Conservation (phyloP, 2,797 vertebrate genomes). For the Rhinophrynus dorsalis region DNA sequence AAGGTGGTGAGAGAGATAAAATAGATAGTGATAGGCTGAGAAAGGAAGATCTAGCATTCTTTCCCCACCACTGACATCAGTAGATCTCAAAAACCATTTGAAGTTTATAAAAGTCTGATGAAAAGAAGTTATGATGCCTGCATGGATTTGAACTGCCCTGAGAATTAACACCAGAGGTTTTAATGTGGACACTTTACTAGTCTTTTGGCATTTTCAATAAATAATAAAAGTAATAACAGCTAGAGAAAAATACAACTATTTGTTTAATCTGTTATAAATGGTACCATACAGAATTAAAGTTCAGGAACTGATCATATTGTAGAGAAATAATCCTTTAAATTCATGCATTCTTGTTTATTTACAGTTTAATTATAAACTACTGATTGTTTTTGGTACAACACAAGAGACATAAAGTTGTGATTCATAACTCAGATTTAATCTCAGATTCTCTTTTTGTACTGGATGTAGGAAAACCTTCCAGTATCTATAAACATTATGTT, state of each 20-base stretch:
- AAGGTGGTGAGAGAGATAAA: too few species aligned
- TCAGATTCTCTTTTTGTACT: background rate
- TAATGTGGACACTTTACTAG: too few species aligned
- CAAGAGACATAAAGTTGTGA: slow-evolving; percentile 22
- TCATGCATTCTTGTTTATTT: slow-evolving; percentile 19
- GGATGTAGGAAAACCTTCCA: background rate
- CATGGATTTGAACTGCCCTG: too few species aligned
- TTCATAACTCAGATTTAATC: slow-evolving; percentile 24
- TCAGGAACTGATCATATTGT: background rate
- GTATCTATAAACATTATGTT: background rate
- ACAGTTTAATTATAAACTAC: slow-evolving; percentile 31
- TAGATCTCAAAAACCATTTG: too few species aligned
- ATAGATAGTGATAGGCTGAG: too few species aligned
- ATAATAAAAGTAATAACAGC: background rate
- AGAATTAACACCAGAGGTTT: too few species aligned
- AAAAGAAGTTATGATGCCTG: too few species aligned
- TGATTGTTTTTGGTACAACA: slow-evolving; percentile 28
- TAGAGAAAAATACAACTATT: background rate
- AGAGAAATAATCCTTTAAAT: slow-evolving; percentile 6
- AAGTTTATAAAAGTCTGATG: too few species aligned
- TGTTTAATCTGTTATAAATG: background rate
- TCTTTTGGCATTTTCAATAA: too few species aligned
- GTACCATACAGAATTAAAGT: background rate
- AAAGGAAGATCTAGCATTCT: too few species aligned
- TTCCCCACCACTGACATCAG: too few species aligned